phyloP scores from a whole-genome alignment of 2,888 invertebrate species.

The Ectropis crepuscularia region DNA sequence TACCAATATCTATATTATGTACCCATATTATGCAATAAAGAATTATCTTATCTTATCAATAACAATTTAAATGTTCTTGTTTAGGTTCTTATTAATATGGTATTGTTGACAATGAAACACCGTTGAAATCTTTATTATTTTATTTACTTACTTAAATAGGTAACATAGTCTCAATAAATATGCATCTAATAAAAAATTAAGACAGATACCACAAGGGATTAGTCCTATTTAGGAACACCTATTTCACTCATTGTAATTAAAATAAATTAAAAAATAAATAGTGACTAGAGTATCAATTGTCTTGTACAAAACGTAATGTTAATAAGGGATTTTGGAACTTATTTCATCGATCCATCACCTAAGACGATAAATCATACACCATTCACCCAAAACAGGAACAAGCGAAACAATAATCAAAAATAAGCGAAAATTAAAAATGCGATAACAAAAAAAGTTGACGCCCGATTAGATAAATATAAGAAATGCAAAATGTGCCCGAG shows the following conservation, averaged over 20 bases:
- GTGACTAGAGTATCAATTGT: conserved; percentile 78
- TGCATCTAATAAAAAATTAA: conserved; percentile 66
- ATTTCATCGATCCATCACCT: conserved; percentile 65
- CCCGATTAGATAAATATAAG: conserved; percentile 66
- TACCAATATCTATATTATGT: too few relatives aligned
- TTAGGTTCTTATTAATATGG: neutral
- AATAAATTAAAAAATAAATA: conserved; percentile 77
- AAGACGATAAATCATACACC: conserved; percentile 65
- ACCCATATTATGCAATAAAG: too few relatives aligned
- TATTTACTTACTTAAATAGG: conserved; percentile 69
- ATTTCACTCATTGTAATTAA: conserved; percentile 64
- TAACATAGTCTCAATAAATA: conserved; percentile 74
- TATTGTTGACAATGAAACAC: conserved; percentile 42
- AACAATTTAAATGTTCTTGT: too few relatives aligned
- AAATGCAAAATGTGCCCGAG: conserved; percentile 83
- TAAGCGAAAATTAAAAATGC: conserved; percentile 72
- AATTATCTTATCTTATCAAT: too few relatives aligned
- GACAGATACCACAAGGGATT: conserved; percentile 71
- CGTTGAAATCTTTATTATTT: conserved; percentile 44
- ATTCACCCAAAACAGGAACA: conserved; percentile 70
- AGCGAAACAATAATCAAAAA: conserved; percentile 56
- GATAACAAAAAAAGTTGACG: conserved; percentile 69
- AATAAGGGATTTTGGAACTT: conserved; percentile 75
- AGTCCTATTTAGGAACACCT: conserved; percentile 75
- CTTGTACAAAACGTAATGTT: conserved; percentile 71